phyloP scores from a whole-genome alignment of 2,888 invertebrate genomes.

The Cremastobaeus sp. region DNA sequence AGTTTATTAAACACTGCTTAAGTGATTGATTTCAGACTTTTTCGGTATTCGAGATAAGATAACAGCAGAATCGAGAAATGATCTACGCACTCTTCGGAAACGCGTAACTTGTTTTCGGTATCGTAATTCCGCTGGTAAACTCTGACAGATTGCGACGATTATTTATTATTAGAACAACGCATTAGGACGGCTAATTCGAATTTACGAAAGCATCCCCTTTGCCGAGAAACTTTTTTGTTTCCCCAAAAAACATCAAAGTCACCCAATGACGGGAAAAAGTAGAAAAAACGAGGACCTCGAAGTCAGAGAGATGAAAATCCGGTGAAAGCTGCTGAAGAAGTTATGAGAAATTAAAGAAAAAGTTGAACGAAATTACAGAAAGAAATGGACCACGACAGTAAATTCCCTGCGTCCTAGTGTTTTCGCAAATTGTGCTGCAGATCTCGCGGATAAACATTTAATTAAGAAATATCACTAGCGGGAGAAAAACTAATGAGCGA shows the following conservation, averaged over 20 bases:
- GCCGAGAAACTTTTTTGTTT: conserved; percentile 8
- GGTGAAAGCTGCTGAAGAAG: conserved; percentile 50
- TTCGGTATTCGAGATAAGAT: too few relatives aligned
- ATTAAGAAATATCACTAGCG: too few relatives aligned
- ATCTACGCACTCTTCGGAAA: not conserved
- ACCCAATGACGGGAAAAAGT: conserved; percentile 34
- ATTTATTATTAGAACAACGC: conserved; percentile 47
- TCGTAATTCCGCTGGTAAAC: conserved; percentile 14
- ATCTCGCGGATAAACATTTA: conserved; percentile 29
- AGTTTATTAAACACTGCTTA: too few relatives aligned
- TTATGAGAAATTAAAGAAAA: conserved; percentile 60
- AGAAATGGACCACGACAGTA: conserved; percentile 16
- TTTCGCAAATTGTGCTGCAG: conserved; percentile 27
- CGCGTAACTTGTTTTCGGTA: conserved; percentile 1
- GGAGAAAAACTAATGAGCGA: too few relatives aligned
- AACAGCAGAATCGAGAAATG: too few relatives aligned
- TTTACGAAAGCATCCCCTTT: conserved; percentile 34
- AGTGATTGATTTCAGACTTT: too few relatives aligned
- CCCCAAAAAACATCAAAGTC: conserved; percentile 46
- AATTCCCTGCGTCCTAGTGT: conserved; percentile 30
- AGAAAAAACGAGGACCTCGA: conserved; percentile 44
- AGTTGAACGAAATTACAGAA: conserved; percentile 48
- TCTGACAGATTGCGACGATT: conserved; percentile 25
- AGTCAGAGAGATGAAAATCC: conserved; percentile 48
- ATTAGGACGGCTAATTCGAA: conserved; percentile 40